Evolutionary conservation across 1,140 invertebrate species (phyloP).

Genomic region (Trachymyrmex cornetzi): DNA sequence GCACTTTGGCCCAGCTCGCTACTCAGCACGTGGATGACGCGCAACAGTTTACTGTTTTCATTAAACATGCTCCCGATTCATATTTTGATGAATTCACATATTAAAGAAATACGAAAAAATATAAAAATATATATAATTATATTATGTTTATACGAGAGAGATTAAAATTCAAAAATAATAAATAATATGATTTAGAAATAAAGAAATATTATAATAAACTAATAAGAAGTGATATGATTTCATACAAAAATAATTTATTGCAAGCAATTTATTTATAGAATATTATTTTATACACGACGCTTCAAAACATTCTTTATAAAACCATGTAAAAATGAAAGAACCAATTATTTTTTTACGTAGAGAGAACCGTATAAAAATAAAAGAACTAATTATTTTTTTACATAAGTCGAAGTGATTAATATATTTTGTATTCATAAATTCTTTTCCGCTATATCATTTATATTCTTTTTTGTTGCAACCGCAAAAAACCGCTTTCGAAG

Average conservation of each 20-base stretch:
- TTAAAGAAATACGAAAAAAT: constrained; percentile 1
- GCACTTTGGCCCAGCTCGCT: constrained; percentile 81
- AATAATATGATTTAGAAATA: not conserved
- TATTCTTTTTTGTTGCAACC: constrained; percentile 19
- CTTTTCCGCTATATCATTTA: not conserved
- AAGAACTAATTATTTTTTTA: not conserved
- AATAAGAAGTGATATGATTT: not conserved
- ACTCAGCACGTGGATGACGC: constrained; percentile 25
- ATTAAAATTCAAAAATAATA: not conserved
- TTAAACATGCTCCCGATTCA: not conserved
- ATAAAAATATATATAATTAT: not conserved
- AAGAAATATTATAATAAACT: not conserved
- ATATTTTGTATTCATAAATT: constrained; percentile 3
- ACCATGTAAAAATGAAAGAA: not conserved
- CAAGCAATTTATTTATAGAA: not conserved
- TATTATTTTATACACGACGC: not conserved
- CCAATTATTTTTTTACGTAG: not conserved
- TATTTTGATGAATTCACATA: not conserved
- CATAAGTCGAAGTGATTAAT: constrained; percentile 3
- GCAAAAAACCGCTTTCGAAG: not conserved
- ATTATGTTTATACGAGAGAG: not conserved
- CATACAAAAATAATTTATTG: not conserved
- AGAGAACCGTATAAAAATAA: not conserved
- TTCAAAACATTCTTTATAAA: not conserved
- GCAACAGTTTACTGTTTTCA: constrained; percentile 17